These are phyloP conservation scores for Bombus huntii DNA, from an alignment of 1,140 invertebrate species.

Conservation along the genomic window DNA sequence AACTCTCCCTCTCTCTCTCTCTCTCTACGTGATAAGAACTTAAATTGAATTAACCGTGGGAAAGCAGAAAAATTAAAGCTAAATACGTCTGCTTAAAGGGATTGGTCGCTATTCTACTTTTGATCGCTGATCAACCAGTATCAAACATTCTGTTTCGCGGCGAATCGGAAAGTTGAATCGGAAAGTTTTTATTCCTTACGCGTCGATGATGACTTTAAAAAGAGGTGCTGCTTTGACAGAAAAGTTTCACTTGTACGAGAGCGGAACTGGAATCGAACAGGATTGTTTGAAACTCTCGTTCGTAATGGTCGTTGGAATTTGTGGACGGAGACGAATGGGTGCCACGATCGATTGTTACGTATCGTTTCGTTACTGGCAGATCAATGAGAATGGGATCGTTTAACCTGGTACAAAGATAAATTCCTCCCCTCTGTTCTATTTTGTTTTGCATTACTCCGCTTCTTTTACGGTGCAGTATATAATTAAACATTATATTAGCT, in stretches of 20 bases:
- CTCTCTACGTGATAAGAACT: slow-evolving; percentile 56
- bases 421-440: background rate
- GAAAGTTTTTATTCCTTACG: slow-evolving; percentile 22
- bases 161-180: background rate
- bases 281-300: background rate
- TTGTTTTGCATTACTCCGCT: background rate
- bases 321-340: background rate
- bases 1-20: no score
- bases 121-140: background rate
- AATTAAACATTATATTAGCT: no score
- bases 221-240: background rate
- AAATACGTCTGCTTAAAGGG: slow-evolving; percentile 61
- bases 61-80: slow-evolving; percentile 68
- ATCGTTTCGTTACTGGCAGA: slow-evolving; percentile 24
- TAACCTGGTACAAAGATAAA: background rate
- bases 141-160: background rate
- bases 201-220: background rate
- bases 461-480: no score
- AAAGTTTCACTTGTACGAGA: slow-evolving; percentile 4
- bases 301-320: slow-evolving; percentile 41
- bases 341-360: slow-evolving; percentile 20
- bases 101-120: background rate
- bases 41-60: slow-evolving; percentile 74
- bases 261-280: background rate
- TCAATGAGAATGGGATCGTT: slow-evolving; percentile 12